Evolutionary conservation across 1,140 invertebrate genomes (phyloP), one percentile per base, ranked within the genome.

Genomic region (Colletes gigas): DNA sequence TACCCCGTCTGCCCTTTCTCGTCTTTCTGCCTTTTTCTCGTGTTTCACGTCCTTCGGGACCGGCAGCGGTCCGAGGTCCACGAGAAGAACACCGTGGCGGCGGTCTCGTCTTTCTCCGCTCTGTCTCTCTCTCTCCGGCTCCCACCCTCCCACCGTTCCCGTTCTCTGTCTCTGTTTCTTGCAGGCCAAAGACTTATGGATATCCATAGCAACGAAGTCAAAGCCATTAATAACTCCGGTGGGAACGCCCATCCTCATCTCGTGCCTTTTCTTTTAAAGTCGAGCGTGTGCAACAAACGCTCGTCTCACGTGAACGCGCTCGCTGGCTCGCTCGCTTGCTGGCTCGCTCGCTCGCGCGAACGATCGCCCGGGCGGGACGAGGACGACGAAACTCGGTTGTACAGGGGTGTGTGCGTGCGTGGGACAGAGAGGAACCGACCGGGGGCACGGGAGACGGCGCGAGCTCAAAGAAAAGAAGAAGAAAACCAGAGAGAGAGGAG

Each of bases 141-240:
- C 84, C 76, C 86, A 79, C 44, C 8, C 73, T 60, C 12, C 81
- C 60, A 78, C 62, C 55, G 52, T 50, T 66, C 71, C 47, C 52
- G 30, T 54, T 85, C 55, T 78, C 50, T 72, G 73, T 69, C 69
- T 60, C 75, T 76, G 78, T 78, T 55, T 77, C 89, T 88, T 78
- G 85, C 90, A 85, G 91, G 89, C 89, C 88, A 90, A 92, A 93
- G 92, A 93, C 92, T 93, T 93, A 93, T 93, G 92, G 92, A 93
- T 93, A 93, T 93, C 93, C 92, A 93, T 93, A 93, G 92, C 92
- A 93, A 93, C 91, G 85, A 92, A 93, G 92, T 93, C 91, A 92
- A 93, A 93, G 92, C 91, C 92, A 93, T 93, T 93, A 93, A 93
- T 93, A 93, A 93, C 92, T 93, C 90, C 87, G 84, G 83, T 88